These are phyloP conservation scores for Drosophila insularis DNA, from an alignment of 1,140 invertebrate genomes.

Conservation along the genomic window DNA sequence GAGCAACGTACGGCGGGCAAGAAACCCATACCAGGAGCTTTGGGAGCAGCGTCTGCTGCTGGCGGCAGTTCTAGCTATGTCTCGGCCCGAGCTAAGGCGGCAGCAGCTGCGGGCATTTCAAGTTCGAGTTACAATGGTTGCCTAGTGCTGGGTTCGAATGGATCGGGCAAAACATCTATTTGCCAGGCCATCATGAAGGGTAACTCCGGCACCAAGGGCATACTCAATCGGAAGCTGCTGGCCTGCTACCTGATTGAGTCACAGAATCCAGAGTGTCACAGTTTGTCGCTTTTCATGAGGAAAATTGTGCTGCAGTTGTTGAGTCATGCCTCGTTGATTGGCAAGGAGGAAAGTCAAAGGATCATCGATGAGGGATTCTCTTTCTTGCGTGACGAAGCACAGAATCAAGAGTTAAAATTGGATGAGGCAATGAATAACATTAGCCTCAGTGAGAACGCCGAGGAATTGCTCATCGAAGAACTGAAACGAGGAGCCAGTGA, in stretches of 20 bases:
- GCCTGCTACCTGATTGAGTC: conserved; percentile 90
- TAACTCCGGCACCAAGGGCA: conserved; percentile 81
- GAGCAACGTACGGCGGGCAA: conserved; percentile 88
- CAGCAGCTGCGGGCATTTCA: conserved; percentile 74
- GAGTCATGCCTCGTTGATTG: conserved; percentile 84
- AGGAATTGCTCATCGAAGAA: conserved; percentile 77
- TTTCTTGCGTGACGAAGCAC: conserved; percentile 71
- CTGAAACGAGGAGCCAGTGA: conserved; percentile 65
- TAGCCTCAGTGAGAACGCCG: conserved; percentile 72
- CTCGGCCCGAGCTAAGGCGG: conserved; percentile 67
- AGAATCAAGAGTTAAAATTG: conserved; percentile 76
- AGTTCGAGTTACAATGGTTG: conserved; percentile 80
- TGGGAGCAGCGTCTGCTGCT: conserved; percentile 46
- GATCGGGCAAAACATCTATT: conserved; percentile 93
- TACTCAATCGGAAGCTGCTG: conserved; percentile 88
- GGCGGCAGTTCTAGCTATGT: conserved; percentile 50
- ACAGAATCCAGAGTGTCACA: conserved; percentile 84
- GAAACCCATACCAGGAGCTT: conserved; percentile 61
- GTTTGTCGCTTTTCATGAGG: conserved; percentile 92
- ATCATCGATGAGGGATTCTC: conserved; percentile 78
- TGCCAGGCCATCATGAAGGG: conserved; percentile 84
- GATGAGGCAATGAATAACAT: conserved; percentile 80
- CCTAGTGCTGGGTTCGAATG: conserved; percentile 83
- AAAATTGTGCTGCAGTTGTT: conserved; percentile 92
- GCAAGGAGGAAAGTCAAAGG: conserved; percentile 68